Conservation (phyloP, 1,140 invertebrate species). For the Mactra quadrangularis region DNA sequence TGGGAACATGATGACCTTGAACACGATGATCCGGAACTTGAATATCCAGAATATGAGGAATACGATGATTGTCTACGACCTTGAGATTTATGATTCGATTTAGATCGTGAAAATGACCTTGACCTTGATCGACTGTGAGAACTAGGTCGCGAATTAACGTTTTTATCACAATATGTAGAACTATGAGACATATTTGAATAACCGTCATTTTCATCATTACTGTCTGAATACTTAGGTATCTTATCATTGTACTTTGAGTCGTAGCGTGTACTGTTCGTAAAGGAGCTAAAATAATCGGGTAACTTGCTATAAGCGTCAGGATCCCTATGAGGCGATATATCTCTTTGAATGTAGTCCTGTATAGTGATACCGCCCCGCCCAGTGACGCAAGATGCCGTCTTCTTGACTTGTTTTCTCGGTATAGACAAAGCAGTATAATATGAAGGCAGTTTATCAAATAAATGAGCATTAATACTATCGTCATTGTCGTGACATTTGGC, state of each 20-base stretch:
- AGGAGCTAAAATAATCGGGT: conserved; percentile 80
- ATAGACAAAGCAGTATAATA: conserved; percentile 78
- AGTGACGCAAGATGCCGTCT: conserved; percentile 49
- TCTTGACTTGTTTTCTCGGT: conserved; percentile 68
- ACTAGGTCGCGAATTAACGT: conserved; percentile 56
- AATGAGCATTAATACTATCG: conserved; percentile 59
- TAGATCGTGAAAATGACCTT: conserved; percentile 76
- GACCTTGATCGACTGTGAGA: conserved; percentile 56
- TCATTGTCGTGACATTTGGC: conserved; percentile 56
- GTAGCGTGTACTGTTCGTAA: conserved; percentile 80
- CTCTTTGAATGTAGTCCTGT: conserved; percentile 69
- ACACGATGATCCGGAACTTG: conserved; percentile 32
- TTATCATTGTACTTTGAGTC: conserved; percentile 57
- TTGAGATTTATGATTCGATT: conserved; percentile 75
- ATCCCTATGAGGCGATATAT: conserved; percentile 67
- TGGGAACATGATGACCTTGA: conserved; percentile 58
- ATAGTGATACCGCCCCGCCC: conserved; percentile 56
- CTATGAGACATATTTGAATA: conserved; percentile 65
- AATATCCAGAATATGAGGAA: conserved; percentile 66
- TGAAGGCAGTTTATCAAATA: conserved; percentile 79
- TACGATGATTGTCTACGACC: conserved; percentile 53
- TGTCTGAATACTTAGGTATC: conserved; percentile 42
- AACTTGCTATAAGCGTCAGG: conserved; percentile 72
- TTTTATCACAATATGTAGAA: conserved; percentile 43
- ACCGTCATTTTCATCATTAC: conserved; percentile 66